Percentiles rank a stretch among this genome's conserved stretches.
phyloP scores from a whole-genome alignment of 1,140 invertebrate genomes.

The Chelonus insularis region DNA sequence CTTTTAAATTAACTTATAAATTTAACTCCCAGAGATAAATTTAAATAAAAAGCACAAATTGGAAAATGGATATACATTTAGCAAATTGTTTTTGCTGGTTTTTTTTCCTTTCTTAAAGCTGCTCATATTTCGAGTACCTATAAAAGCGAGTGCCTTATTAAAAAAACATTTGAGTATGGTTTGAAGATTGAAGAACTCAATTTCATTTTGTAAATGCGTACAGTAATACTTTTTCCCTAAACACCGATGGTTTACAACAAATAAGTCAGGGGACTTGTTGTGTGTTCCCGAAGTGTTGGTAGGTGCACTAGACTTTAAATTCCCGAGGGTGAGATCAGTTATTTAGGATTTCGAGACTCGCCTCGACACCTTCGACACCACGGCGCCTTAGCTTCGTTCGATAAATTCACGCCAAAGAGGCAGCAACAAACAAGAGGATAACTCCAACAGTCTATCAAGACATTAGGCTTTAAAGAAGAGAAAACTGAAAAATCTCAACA shows the following conservation, averaged over 20 bases:
- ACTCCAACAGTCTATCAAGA: conserved; percentile 1
- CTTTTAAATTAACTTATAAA: too few species aligned
- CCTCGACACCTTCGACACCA: conserved; percentile 28
- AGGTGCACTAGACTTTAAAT: conserved; percentile 28
- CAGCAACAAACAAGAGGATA: conserved; percentile 2
- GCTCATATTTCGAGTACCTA: not conserved
- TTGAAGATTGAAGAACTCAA: conserved; percentile 41
- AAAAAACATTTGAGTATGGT: conserved; percentile 30
- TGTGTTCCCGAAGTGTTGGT: not conserved
- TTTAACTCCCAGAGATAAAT: too few species aligned
- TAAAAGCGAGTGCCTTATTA: conserved; percentile 29
- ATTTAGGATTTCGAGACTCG: conserved; percentile 44
- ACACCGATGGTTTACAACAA: not conserved
- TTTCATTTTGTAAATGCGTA: conserved; percentile 48
- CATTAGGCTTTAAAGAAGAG: not conserved
- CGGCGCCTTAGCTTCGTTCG: conserved; percentile 10
- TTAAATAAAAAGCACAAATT: too few species aligned
- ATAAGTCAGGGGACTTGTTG: not conserved
- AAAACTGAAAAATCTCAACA: too few species aligned
- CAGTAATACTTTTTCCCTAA: conserved; percentile 31
- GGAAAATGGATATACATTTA: too few species aligned
- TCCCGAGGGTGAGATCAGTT: conserved; percentile 45
- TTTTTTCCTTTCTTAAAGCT: too few species aligned
- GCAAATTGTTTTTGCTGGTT: not conserved
- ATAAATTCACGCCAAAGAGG: conserved; percentile 19